Evolutionary conservation across 92 coral and sea anemone genomes (phyloP).

Genomic region (Bergia puertoricense): DNA sequence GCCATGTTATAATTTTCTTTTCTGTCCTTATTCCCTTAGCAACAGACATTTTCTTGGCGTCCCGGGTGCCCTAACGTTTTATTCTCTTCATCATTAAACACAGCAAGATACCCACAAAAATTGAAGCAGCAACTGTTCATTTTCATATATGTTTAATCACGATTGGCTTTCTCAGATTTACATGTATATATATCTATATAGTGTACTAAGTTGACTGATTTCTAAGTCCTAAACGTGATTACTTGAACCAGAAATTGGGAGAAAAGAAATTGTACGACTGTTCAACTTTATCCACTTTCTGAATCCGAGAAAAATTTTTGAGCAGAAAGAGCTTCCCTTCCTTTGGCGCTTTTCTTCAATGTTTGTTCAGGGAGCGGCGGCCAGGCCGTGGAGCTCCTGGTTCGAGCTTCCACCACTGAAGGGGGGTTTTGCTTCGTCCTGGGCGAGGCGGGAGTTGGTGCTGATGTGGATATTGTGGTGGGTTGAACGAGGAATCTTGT

Average conservation of each 20-base stretch:
- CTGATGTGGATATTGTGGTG: neutral
- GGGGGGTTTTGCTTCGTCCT: neutral
- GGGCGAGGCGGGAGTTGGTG: neutral
- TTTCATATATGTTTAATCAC: neutral
- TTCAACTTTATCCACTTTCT: neutral
- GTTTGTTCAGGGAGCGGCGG: constrained; percentile 8
- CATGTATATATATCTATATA: neutral
- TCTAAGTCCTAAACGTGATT: neutral
- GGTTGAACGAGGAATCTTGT: neutral
- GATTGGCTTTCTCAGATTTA: neutral
- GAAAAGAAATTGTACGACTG: neutral
- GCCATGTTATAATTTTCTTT: too few relatives aligned
- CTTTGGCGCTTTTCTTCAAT: neutral
- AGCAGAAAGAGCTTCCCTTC: neutral
- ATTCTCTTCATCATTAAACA: too few relatives aligned
- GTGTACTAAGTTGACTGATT: neutral
- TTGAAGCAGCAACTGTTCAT: neutral
- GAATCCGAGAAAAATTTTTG: neutral
- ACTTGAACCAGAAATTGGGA: too few relatives aligned
- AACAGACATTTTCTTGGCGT: too few relatives aligned
- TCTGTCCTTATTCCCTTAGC: too few relatives aligned
- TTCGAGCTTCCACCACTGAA: neutral
- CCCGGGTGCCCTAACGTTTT: too few relatives aligned
- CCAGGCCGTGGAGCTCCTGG: constrained; percentile 22
- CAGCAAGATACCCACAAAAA: too few relatives aligned